Percentiles rank a stretch among this genome's conserved stretches.
phyloP scores from a whole-genome alignment of 2,113 vertebrate genomes.

The Onychostruthus taczanowskii region DNA sequence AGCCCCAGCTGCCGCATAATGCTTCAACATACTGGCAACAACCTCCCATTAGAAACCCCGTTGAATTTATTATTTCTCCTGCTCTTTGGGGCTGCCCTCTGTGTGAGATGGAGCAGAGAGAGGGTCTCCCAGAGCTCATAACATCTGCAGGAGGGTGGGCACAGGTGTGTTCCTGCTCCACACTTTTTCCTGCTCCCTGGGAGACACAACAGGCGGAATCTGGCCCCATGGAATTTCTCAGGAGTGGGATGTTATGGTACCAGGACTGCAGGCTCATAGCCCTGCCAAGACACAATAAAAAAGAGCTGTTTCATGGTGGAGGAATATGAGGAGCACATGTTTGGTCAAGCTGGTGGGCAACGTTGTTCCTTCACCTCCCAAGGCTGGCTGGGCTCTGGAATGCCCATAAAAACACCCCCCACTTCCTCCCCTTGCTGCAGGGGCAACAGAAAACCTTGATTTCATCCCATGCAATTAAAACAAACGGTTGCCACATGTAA shows the following conservation, averaged over 20 bases:
- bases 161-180: neutral
- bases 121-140: neutral
- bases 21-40: neutral
- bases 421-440: neutral
- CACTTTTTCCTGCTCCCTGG: neutral
- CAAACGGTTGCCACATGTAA: conserved; percentile 17
- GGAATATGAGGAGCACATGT: conserved; percentile 44
- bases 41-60: neutral
- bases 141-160: neutral
- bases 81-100: neutral
- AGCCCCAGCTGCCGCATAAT: neutral
- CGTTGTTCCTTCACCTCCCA: neutral
- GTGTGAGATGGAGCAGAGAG: neutral
- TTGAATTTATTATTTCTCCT: neutral
- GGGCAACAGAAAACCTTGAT: conserved; percentile 9
- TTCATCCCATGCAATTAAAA: conserved; percentile 33
- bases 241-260: neutral
- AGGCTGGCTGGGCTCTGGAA: conserved; percentile 31
- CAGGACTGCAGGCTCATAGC: neutral
- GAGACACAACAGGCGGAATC: neutral
- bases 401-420: neutral
- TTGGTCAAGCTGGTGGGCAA: conserved; percentile 32
- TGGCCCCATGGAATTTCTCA: neutral
- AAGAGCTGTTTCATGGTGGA: conserved; percentile 27
- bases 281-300: conserved; percentile 10